Base-by-base conservation (phyloP, 2,797 vertebrate species). In the Onychomys leucogaster region DNA sequence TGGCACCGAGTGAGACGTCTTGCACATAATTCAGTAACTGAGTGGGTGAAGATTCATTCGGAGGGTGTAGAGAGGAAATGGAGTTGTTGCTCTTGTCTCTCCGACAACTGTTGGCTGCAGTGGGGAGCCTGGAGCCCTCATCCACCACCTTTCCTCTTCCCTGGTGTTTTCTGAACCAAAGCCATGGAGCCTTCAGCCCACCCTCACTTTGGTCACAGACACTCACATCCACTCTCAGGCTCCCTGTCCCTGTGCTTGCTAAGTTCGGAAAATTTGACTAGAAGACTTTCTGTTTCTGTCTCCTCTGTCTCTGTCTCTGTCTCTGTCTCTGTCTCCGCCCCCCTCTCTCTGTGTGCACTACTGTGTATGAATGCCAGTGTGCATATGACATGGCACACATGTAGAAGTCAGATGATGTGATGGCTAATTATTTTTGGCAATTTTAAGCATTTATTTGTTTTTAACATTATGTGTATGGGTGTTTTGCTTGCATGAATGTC, bases 11-110 rank as follows among this genome's bases (percentile, higher is more conserved):
- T 85, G 75, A 59, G 73, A 81, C 16, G 14, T 49, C 2, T 55
- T n/a, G 52, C 37, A 49, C 29, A 34, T 73, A 75, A 61, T 49
- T 85, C 73, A 76, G 0, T 43, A 29, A 57, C 59, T n/a, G 29
- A 65, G 23, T n/a, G 81, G 43, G 13, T 93, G 67, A 91, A 81
- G 76, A 43, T 81, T 90, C 89, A 43, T 81, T 90, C 89, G 65
- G 3, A 86, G 43, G 49, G 55, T 82, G 37, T 84, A 43, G 85
- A 71, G 57, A 67, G 71, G 63, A 96, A 63, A 61, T 7, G 89
- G 83, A 77, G 25, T 43, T 32, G 17, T 6, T 75, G 63, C 25
- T 46, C 32, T 1, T 34, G 0, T 75, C 21, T 27, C 29, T 49
- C 23, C 43, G 13, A 2, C 49, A 67, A 34, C 21, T n/a, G 34